These are phyloP conservation scores for human DNA, from an alignment of 2,113 vertebrate genomes.

Conservation along the genomic window GRCh38 chr13:51874501-51875000, in stretches of 20 bases:
- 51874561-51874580: background rate
- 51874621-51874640: background rate
- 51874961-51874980: conserved; percentile 32
- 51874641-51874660: background rate
- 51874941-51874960: background rate
- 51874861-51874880: background rate
- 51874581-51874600: background rate
- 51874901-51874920: conserved; percentile 9
- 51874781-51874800: background rate
- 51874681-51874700: background rate
- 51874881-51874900: background rate
- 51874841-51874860: background rate
- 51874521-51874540: accelerated
- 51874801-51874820: background rate
- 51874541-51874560: background rate
- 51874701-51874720: background rate
- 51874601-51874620: background rate
- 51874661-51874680: background rate
- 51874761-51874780: background rate
- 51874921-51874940: background rate
- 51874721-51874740: background rate
- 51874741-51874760: background rate
- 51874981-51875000: conserved; percentile 69
- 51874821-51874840: background rate
- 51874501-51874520: background rate